Percentiles rank a stretch among this genome's conserved stretches.
These are phyloP conservation scores for Nothocercus nigrocapillus DNA, from an alignment of 2,113 vertebrate species.

Conservation along the genomic window DNA sequence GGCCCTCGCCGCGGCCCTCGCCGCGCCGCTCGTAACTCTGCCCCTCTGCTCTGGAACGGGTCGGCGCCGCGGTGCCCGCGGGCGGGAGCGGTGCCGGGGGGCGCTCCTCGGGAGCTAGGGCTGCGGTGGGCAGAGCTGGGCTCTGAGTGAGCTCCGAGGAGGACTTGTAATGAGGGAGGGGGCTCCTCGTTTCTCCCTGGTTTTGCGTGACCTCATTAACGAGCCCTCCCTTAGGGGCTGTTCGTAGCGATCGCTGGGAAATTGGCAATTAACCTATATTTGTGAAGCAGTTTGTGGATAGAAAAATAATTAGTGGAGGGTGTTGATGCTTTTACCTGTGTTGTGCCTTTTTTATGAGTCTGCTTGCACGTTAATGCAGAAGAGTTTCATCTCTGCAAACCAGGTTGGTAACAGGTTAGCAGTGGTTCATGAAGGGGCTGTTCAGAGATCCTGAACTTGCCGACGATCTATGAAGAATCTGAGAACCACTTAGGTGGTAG, in stretches of 20 bases:
- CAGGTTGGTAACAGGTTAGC: background rate
- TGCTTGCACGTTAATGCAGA: background rate
- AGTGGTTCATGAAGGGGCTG: background rate
- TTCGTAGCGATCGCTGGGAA: fast-evolving
- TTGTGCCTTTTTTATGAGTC: background rate
- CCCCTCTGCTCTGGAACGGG: too few species aligned
- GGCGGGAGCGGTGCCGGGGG: too few species aligned
- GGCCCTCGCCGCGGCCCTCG: too few species aligned
- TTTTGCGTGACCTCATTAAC: background rate
- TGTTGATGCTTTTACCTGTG: background rate
- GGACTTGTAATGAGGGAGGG: background rate
- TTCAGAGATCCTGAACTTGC: background rate
- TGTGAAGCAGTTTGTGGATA: background rate
- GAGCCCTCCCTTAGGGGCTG: background rate
- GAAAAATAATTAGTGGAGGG: background rate
- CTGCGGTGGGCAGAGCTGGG: background rate
- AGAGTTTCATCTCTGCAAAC: background rate
- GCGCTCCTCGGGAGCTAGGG: background rate
- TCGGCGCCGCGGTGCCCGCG: too few species aligned
- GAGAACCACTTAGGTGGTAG: background rate
- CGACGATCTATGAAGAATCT: background rate
- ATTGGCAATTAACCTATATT: background rate
- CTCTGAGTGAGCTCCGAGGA: background rate
- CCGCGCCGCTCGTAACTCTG: too few species aligned
- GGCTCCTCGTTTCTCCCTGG: background rate